Evolutionary conservation across 2,113 vertebrate genomes (phyloP).

Genomic region (Columbina picui): DNA sequence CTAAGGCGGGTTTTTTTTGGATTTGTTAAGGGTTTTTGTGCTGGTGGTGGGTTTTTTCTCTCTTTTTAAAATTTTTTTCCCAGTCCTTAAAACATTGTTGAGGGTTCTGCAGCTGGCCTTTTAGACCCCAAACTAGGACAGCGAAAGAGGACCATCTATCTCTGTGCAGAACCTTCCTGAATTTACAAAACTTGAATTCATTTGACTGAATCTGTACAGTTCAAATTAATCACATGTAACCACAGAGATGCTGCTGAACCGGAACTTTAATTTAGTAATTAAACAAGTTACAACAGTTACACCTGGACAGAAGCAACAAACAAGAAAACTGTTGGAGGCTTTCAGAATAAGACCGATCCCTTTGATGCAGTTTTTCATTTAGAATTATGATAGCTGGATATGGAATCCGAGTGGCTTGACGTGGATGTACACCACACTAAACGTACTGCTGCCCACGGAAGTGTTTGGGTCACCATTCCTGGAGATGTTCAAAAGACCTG

Average conservation of each 20-base stretch:
- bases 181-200: neutral
- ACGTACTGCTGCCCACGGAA: neutral
- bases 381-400: neutral
- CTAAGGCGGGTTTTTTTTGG: neutral
- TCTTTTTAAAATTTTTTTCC: neutral
- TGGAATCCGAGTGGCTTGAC: neutral
- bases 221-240: neutral
- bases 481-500: too few species aligned
- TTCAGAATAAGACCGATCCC: neutral
- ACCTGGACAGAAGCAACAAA: neutral
- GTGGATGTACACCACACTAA: neutral
- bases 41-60: neutral
- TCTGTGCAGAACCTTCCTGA: neutral
- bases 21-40: rapidly evolving
- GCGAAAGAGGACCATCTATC: neutral
- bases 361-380: neutral
- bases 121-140: neutral
- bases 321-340: neutral
- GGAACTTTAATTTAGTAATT: neutral
- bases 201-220: neutral
- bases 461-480: too few species aligned
- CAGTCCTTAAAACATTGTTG: neutral
- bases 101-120: neutral
- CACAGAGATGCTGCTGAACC: neutral
- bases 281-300: neutral